Conservation (phyloP, 1,140 invertebrate genomes). For the Bactericera cockerelli region DNA sequence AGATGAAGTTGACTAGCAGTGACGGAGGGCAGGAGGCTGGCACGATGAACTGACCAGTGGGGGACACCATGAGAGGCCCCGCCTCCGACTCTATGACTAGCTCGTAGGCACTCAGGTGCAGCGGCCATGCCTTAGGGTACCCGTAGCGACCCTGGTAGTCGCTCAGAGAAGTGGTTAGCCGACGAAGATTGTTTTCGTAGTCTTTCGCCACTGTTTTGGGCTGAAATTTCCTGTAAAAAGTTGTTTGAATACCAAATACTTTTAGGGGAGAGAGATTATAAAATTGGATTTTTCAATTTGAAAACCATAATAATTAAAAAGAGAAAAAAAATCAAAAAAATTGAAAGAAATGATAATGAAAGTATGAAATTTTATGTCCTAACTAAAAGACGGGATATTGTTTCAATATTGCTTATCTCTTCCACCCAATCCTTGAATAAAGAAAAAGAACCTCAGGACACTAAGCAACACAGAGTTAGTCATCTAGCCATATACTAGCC, state of each 20-base stretch:
- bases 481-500: too few relatives aligned
- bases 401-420: too few relatives aligned
- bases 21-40: slow-evolving; percentile 75
- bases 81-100: slow-evolving; percentile 87
- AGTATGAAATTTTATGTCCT: too few relatives aligned
- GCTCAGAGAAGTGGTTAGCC: slow-evolving; percentile 63
- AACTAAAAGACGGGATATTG: too few relatives aligned
- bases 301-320: background rate
- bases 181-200: slow-evolving; percentile 64
- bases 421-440: too few relatives aligned
- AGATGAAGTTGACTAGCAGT: slow-evolving; percentile 68
- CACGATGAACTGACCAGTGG: slow-evolving; percentile 80
- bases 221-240: slow-evolving; percentile 61
- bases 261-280: too few relatives aligned
- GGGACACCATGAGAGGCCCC: slow-evolving; percentile 81
- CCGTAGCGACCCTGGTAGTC: slow-evolving; percentile 54
- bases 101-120: slow-evolving; percentile 51
- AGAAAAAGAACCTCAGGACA: too few relatives aligned
- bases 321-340: background rate
- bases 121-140: slow-evolving; percentile 56
- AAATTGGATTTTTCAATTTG: background rate
- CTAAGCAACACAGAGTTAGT: too few relatives aligned
- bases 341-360: background rate
- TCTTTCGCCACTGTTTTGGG: slow-evolving; percentile 66
- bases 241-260: background rate